Conservation (phyloP, 2,888 invertebrate species). For the Ormyrus nitidulus region DNA sequence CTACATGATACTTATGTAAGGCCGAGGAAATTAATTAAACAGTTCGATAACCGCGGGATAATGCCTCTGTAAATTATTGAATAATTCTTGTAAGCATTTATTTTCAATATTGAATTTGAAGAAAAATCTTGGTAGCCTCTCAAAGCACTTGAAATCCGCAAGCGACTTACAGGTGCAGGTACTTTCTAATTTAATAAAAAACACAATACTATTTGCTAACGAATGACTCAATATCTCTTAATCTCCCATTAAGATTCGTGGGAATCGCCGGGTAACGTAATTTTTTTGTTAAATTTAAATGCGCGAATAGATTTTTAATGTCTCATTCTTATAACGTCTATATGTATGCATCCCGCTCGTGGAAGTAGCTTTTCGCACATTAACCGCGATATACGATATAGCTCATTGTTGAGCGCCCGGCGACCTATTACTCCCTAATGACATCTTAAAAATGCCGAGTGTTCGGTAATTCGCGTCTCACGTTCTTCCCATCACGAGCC, state of each 20-base stretch:
- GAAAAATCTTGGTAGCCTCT: too few relatives aligned
- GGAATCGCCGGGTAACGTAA: constrained; percentile 17
- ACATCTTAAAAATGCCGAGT: constrained; percentile 39
- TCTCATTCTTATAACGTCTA: constrained; percentile 28
- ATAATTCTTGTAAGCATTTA: too few relatives aligned
- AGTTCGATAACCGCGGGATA: too few relatives aligned
- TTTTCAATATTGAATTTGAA: too few relatives aligned
- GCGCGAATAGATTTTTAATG: constrained; percentile 22
- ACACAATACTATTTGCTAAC: not conserved
- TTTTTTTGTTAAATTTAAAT: not conserved
- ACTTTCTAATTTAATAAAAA: not conserved
- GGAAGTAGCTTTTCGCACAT: constrained; percentile 19
- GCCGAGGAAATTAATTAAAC: too few relatives aligned
- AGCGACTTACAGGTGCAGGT: too few relatives aligned
- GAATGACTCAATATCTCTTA: constrained; percentile 13
- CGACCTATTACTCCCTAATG: constrained; percentile 41
- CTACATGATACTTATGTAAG: too few relatives aligned
- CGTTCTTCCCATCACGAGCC: constrained; percentile 26
- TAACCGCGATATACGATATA: constrained; percentile 12
- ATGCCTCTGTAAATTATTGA: too few relatives aligned
- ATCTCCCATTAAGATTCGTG: constrained; percentile 5
- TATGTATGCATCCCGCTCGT: constrained; percentile 1
- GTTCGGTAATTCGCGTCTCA: constrained; percentile 40
- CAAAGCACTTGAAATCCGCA: too few relatives aligned
- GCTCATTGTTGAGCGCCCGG: constrained; percentile 23